These are phyloP conservation scores for Tipula helvola DNA, from an alignment of 2,888 invertebrate species.

Conservation along the genomic window DNA sequence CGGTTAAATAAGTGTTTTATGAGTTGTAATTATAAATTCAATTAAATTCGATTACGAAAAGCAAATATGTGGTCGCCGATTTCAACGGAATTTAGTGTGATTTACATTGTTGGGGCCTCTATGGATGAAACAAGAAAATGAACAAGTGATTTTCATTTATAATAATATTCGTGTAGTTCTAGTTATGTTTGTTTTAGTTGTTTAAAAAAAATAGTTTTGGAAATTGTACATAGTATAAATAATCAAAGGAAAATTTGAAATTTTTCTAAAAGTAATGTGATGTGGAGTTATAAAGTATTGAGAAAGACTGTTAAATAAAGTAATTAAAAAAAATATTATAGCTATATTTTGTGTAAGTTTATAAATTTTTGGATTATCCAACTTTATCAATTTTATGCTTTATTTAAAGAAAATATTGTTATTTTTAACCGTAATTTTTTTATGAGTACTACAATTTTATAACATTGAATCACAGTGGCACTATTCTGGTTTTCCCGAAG, in stretches of 20 bases:
- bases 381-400: background rate
- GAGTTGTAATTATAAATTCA: background rate
- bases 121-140: background rate
- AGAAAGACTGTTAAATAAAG: background rate
- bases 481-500: too few species aligned
- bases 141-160: background rate
- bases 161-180: background rate
- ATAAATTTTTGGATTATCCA: background rate
- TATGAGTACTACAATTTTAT: too few species aligned
- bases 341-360: background rate
- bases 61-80: background rate
- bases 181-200: background rate
- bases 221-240: background rate
- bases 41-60: background rate
- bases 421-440: too few species aligned
- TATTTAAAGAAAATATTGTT: background rate
- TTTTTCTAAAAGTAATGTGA: background rate
- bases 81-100: background rate
- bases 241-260: background rate
- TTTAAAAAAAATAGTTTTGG: background rate
- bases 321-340: background rate
- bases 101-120: background rate
- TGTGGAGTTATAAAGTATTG: background rate
- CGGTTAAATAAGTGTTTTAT: background rate
- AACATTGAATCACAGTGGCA: too few species aligned